phyloP scores from a whole-genome alignment of 2,113 vertebrate species.

The Callionymus lyra region DNA sequence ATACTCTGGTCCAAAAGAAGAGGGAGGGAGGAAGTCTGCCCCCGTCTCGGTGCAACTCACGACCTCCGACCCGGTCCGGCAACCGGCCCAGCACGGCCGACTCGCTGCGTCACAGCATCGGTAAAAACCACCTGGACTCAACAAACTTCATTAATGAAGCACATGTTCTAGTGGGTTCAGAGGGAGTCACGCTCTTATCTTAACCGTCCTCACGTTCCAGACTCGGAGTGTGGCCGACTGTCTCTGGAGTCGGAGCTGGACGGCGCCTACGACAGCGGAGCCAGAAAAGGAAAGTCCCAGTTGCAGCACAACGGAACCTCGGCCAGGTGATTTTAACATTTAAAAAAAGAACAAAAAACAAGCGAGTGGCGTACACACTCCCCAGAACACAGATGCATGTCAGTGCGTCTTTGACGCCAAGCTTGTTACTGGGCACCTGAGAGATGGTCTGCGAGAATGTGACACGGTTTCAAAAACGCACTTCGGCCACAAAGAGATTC shows the following conservation, averaged over 20 bases:
- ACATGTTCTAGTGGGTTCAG: no score
- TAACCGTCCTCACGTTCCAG: constrained; percentile 11
- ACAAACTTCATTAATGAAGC: no score
- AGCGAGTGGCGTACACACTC: no score
- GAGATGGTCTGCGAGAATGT: constrained; percentile 48
- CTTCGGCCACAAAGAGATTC: constrained; percentile 52
- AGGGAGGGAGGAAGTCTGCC: constrained; percentile 42
- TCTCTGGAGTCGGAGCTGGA: constrained; percentile 42
- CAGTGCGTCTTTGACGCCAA: constrained; percentile 18
- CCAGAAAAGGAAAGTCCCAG: constrained; percentile 20
- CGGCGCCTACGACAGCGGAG: constrained; percentile 13
- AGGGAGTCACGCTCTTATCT: background rate
- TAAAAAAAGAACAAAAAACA: no score
- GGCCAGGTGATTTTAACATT: constrained; percentile 30
- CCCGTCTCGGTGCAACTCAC: constrained; percentile 28
- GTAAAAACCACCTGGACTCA: no score
- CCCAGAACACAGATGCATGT: constrained; percentile 3
- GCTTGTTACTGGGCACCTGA: constrained; percentile 19
- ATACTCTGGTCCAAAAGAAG: constrained; percentile 10
- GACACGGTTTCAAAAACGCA: constrained; percentile 59
- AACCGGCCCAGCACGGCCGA: constrained; percentile 59
- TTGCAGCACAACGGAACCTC: constrained; percentile 31
- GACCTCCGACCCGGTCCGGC: constrained; percentile 49
- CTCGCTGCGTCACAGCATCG: constrained; percentile 47
- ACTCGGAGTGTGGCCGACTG: constrained; percentile 34